Evolutionary conservation across 2,888 invertebrate species (phyloP), one percentile per base, ranked within the genome.

Genomic region (Drosophila yooni): DNA sequence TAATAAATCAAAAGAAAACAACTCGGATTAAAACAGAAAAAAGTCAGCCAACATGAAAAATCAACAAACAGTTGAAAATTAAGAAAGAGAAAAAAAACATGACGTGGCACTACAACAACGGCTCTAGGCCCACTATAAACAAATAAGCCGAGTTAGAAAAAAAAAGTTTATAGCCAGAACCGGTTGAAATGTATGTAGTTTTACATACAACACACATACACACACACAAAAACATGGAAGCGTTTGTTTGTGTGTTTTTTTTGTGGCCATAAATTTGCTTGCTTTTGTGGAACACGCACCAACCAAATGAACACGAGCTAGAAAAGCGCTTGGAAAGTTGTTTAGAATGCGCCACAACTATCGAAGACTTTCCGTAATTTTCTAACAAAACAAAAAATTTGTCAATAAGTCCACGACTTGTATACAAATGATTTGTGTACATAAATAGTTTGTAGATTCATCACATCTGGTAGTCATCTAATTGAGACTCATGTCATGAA

Each of bases 21-120:
- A 59, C 31, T 2, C 11, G 11, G 25, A 50, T n/a, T 29, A 58
- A 57, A n/a, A 18, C 10, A 36, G 50, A 64, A 54, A 67, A 33
- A 54, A 81, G 61, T 71, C 72, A 75, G 70, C 73, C 87, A 76
- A 79, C 69, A 74, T 40, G 43, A 58, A 56, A 50, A 46, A 21
- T 15, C 15, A 21, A 46, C 21, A 46, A 21, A 43, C 21, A 38
- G 25, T 43, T 43, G 33, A 25, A 50, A 53, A 52, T 51, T 46
- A 33, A 48, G 21, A 62, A 51, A 56, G 31, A 60, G 27, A 27
- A 25, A 36, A 57, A 33, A 68, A 73, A 79, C 43, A 71, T 73
- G 82, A 87, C 89, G 89, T 84, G 89, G 84, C 89, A 57, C 65
- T 38, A 70, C 69, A 65, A 62, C 74, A 53, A 77, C 83, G 88